These are phyloP conservation scores for Coelinius sp. DNA, from an alignment of 2,888 invertebrate species.

Conservation along the genomic window DNA sequence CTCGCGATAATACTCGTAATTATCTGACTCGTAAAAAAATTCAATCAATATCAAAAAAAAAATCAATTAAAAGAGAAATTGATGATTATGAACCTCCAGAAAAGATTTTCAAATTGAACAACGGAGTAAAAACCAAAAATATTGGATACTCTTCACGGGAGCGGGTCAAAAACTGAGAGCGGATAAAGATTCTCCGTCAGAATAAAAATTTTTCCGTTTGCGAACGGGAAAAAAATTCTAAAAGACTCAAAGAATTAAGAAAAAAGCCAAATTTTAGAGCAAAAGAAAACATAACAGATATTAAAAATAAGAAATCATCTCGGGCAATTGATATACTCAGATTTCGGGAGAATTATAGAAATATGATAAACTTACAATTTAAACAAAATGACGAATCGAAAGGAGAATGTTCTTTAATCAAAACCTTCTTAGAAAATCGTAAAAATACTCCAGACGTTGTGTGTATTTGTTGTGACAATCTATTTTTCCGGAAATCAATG, in stretches of 20 bases:
- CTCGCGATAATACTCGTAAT: no score
- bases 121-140: neutral
- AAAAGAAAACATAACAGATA: neutral
- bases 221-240: no score
- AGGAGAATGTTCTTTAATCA: conserved; percentile 14
- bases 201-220: no score
- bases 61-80: no score
- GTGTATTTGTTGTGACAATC: no score
- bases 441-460: conserved; percentile 32
- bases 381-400: neutral
- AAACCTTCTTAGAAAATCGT: conserved; percentile 33
- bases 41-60: no score
- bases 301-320: neutral
- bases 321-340: neutral
- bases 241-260: neutral
- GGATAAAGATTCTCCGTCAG: no score
- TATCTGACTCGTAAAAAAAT: no score
- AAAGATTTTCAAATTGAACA: no score
- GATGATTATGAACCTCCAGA: no score
- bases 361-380: neutral
- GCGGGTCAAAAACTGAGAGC: no score
- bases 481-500: conserved; percentile 42
- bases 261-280: neutral
- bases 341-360: neutral
- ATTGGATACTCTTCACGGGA: neutral